Conservation (phyloP, 2,113 vertebrate species). For the Boulengeromyrus knoepffleri region DNA sequence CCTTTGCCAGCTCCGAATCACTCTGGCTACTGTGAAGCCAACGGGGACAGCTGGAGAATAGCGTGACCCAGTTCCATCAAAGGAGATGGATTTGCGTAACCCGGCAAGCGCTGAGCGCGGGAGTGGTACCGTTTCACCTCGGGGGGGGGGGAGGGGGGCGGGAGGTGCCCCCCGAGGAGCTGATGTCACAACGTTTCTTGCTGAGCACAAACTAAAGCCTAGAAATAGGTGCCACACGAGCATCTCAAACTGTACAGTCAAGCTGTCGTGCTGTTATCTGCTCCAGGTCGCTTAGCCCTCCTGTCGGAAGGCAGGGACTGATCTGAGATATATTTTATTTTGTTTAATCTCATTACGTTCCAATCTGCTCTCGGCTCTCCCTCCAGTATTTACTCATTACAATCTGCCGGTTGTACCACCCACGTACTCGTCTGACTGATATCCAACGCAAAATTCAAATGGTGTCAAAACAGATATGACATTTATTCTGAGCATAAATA, state of each 20-base stretch:
- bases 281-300: background rate
- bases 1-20: background rate
- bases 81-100: background rate
- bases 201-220: background rate
- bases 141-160: background rate
- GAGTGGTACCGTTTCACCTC: background rate
- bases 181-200: background rate
- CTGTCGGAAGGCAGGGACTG: too few relatives aligned
- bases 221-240: background rate
- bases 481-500: background rate
- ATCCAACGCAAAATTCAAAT: background rate
- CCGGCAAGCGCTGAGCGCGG: background rate
- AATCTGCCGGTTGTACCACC: background rate
- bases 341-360: conserved; percentile 3
- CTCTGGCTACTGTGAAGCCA: background rate
- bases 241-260: background rate
- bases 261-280: background rate
- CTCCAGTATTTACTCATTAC: conserved; percentile 15
- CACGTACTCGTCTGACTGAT: background rate
- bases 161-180: background rate
- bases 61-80: conserved; percentile 16
- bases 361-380: background rate
- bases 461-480: background rate
- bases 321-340: background rate
- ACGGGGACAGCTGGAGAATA: background rate